A percentile compares a stretch with the other conserved stretches of the same genome.
phyloP scores from a whole-genome alignment of 1,140 invertebrate species.

The Globodera ellingtonae region DNA sequence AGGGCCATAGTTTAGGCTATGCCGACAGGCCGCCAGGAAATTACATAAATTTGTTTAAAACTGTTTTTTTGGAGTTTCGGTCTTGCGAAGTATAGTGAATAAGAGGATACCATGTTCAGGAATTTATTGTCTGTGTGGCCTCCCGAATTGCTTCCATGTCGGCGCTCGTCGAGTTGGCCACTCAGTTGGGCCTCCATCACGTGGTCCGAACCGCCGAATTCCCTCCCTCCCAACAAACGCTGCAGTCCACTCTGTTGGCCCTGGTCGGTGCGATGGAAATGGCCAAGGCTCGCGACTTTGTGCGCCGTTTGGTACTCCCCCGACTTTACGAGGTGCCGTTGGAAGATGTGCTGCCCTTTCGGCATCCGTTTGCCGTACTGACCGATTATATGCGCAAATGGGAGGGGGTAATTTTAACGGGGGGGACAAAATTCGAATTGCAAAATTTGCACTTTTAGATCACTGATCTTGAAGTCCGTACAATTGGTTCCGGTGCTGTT shows the following conservation, averaged over 20 bases:
- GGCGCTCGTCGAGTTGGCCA: constrained; percentile 31
- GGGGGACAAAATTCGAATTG: too few relatives aligned
- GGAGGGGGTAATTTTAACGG: constrained; percentile 15
- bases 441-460: constrained; percentile 1
- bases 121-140: constrained; percentile 43
- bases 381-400: constrained; percentile 48
- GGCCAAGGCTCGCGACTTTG: constrained; percentile 36
- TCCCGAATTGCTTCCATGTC: constrained; percentile 12
- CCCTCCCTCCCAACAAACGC: constrained; percentile 35
- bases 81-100: too few relatives aligned
- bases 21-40: too few relatives aligned
- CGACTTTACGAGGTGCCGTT: constrained; percentile 33
- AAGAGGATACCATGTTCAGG: constrained; percentile 5
- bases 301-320: constrained; percentile 42
- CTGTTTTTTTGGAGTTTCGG: too few relatives aligned
- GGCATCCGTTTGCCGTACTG: constrained; percentile 53
- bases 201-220: constrained; percentile 48
- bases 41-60: too few relatives aligned
- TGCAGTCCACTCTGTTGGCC: constrained; percentile 34
- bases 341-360: constrained; percentile 59
- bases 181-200: constrained; percentile 42
- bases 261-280: constrained; percentile 37
- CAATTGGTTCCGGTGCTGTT: constrained; percentile 48
- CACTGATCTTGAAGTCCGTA: constrained; percentile 50
- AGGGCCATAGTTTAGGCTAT: too few relatives aligned